phyloP scores from a whole-genome alignment of 2,797 vertebrate genomes.

The Sylvilagus floridanus region DNA sequence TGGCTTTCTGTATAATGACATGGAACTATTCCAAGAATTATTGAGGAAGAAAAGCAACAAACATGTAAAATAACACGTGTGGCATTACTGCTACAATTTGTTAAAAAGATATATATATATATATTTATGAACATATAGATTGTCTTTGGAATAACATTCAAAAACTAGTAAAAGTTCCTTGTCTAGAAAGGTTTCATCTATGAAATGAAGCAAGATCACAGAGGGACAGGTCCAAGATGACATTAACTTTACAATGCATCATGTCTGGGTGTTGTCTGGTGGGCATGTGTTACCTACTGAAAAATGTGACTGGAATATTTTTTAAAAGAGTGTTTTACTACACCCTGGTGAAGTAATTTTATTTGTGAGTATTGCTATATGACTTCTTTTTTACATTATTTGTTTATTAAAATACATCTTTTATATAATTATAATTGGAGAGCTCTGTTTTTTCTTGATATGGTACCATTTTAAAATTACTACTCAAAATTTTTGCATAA shows the following conservation, averaged over 20 bases:
- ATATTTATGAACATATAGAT: background rate
- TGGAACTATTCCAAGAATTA: constrained; percentile 62
- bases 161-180: background rate
- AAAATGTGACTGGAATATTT: background rate
- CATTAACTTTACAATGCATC: background rate
- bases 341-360: background rate
- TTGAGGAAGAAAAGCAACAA: constrained; percentile 1
- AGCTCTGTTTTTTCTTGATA: background rate
- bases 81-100: background rate
- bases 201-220: background rate
- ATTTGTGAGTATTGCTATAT: background rate
- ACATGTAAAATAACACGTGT: background rate
- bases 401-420: background rate
- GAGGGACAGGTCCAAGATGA: background rate
- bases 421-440: constrained; percentile 1
- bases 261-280: background rate
- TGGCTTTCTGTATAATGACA: constrained; percentile 56
- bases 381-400: background rate
- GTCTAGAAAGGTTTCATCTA: background rate
- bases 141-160: background rate
- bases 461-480: background rate
- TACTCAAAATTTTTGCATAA: background rate
- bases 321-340: background rate
- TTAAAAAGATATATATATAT: background rate
- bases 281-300: background rate